These are phyloP conservation scores for Pelagia noctiluca DNA, from an alignment of 30 jellyfish, hydroid and myxozoan species.

Conservation along the genomic window DNA sequence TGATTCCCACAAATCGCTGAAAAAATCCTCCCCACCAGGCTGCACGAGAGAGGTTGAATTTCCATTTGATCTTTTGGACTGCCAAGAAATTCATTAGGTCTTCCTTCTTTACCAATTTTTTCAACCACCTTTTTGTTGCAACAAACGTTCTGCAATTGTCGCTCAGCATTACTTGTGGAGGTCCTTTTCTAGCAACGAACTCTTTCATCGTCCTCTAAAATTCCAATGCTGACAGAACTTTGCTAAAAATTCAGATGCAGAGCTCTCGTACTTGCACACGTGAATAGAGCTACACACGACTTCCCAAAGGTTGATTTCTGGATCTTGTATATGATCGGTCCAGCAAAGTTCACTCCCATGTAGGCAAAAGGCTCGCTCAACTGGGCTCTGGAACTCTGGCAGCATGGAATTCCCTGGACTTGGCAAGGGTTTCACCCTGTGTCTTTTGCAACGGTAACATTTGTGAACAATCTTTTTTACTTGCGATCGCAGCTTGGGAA, in stretches of 20 bases:
- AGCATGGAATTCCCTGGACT: slow-evolving; percentile 59
- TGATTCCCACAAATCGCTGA: slow-evolving; percentile 39
- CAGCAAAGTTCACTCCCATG: slow-evolving; percentile 60
- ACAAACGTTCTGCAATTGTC: slow-evolving; percentile 70
- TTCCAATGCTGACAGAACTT: slow-evolving; percentile 51
- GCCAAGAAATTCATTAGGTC: slow-evolving; percentile 52
- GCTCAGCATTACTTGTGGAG: slow-evolving; percentile 64
- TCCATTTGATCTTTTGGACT: slow-evolving; percentile 47
- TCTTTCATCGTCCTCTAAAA: slow-evolving; percentile 58
- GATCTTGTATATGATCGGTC: slow-evolving; percentile 54
- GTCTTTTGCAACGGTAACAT: slow-evolving; percentile 60
- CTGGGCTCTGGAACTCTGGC: slow-evolving; percentile 67
- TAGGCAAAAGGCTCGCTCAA: slow-evolving; percentile 57
- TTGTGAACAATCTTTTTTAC: slow-evolving; percentile 46
- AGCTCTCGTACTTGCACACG: slow-evolving; percentile 64
- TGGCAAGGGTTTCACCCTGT: slow-evolving; percentile 57
- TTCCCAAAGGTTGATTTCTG: slow-evolving; percentile 43
- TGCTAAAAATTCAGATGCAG: slow-evolving; percentile 63
- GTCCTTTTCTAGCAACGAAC: slow-evolving; percentile 67
- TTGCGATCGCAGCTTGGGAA: slow-evolving; percentile 49
- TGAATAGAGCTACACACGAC: slow-evolving; percentile 51
- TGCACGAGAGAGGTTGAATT: slow-evolving; percentile 68
- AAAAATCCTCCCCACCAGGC: slow-evolving; percentile 57
- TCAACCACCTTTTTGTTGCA: slow-evolving; percentile 66
- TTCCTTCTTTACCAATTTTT: slow-evolving; percentile 46